A percentile compares a stretch with the other conserved stretches of the same genome.
Evolutionary conservation across 2,888 invertebrate species (phyloP).

Genomic region (Orthosia gracilis): DNA sequence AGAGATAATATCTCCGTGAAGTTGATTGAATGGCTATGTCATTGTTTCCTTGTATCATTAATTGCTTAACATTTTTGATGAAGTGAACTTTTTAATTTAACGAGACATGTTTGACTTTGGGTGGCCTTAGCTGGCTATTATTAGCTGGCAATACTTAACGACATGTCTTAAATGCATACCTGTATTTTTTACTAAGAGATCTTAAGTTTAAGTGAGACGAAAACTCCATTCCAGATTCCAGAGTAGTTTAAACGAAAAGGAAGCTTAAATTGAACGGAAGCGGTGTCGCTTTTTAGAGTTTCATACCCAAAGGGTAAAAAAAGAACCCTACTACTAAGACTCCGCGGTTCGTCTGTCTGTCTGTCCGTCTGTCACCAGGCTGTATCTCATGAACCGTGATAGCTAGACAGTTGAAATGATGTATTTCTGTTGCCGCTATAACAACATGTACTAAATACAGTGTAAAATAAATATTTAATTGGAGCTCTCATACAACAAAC

Average conservation of each 20-base stretch:
- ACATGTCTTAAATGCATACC: conserved; percentile 12
- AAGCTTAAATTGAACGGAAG: conserved; percentile 49
- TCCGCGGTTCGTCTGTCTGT: too few relatives aligned
- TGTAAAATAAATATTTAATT: too few relatives aligned
- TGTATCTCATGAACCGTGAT: too few relatives aligned
- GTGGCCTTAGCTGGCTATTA: conserved; percentile 5
- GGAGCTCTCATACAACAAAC: too few relatives aligned
- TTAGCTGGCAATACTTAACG: conserved; percentile 14
- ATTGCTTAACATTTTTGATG: conserved; percentile 2
- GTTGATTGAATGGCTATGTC: conserved; percentile 28
- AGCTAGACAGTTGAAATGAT: too few relatives aligned
- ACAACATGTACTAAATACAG: too few relatives aligned
- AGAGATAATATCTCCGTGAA: conserved; percentile 18
- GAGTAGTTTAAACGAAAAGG: conserved; percentile 40
- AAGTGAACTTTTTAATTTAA: conserved; percentile 34
- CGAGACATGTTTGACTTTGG: conserved; percentile 18
- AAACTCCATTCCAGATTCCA: conserved; percentile 32
- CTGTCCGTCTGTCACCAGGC: too few relatives aligned
- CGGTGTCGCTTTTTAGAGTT: conserved; percentile 53
- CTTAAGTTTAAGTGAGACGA: conserved; percentile 10
- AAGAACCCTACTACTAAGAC: too few relatives aligned
- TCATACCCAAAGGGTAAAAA: too few relatives aligned
- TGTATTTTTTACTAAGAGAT: conserved; percentile 33
- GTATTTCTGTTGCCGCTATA: too few relatives aligned
- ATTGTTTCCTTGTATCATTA: conserved; percentile 31